A percentile compares a stretch with the other conserved stretches of the same genome.
phyloP scores from a whole-genome alignment of 2,888 invertebrate species.

The Carpatolechia fugitivella region DNA sequence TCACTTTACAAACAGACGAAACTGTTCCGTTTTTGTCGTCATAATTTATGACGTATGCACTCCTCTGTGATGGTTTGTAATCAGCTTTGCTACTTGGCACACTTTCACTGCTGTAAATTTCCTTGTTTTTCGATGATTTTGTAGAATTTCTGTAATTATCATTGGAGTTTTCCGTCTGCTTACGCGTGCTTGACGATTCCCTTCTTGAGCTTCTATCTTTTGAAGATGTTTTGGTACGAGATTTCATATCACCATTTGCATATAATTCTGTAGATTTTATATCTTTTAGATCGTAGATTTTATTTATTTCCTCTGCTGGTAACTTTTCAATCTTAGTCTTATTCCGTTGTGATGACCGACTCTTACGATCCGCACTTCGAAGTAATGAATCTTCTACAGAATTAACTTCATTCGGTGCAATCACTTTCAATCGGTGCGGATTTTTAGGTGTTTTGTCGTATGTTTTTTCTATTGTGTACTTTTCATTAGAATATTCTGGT shows the following conservation, averaged over 20 bases:
- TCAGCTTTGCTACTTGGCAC: constrained; percentile 32
- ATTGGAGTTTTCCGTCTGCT: constrained; percentile 28
- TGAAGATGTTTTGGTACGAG: constrained; percentile 28
- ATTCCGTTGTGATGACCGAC: constrained; percentile 30
- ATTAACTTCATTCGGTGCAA: neutral
- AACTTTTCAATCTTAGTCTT: neutral
- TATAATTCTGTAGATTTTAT: neutral
- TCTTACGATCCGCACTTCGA: constrained; percentile 27
- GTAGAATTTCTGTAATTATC: constrained; percentile 8
- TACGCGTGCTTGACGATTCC: constrained; percentile 14
- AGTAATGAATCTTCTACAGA: neutral
- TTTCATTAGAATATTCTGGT: constrained; percentile 24
- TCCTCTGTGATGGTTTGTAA: constrained; percentile 44
- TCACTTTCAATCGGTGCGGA: too few relatives aligned
- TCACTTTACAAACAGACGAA: constrained; percentile 65
- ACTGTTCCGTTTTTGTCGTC: constrained; percentile 73
- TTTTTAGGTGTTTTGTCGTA: neutral
- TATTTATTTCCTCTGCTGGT: neutral
- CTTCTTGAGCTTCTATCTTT: constrained; percentile 28
- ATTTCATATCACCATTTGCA: constrained; percentile 16
- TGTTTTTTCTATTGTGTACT: constrained; percentile 10
- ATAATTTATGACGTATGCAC: constrained; percentile 70
- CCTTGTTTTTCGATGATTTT: constrained; percentile 20
- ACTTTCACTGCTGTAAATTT: constrained; percentile 30
- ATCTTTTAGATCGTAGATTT: neutral